These are phyloP conservation scores for Pammene aurita DNA, from an alignment of 2,888 invertebrate species.

Conservation along the genomic window DNA sequence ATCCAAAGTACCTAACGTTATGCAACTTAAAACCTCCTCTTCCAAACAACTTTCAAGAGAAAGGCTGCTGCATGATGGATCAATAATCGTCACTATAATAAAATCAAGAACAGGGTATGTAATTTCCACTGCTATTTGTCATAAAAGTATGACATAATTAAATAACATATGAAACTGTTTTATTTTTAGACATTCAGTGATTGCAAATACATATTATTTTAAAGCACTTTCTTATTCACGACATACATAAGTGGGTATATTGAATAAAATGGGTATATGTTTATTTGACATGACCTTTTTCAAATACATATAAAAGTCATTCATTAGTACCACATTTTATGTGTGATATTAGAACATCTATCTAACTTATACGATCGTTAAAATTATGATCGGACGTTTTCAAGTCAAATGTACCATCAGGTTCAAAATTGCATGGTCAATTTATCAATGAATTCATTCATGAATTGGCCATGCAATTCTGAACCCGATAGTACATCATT, in stretches of 20 bases:
- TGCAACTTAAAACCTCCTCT: too few relatives aligned
- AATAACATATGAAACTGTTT: background rate
- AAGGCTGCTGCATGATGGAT: constrained; percentile 21
- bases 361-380: background rate
- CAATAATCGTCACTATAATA: constrained; percentile 13
- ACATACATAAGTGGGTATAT: too few relatives aligned
- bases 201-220: background rate
- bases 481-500: too few relatives aligned
- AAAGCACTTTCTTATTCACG: background rate
- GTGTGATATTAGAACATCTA: background rate
- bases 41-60: constrained; percentile 18
- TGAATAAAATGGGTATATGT: too few relatives aligned
- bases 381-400: background rate
- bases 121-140: constrained; percentile 6
- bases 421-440: too few relatives aligned
- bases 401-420: too few relatives aligned
- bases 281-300: background rate
- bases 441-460: too few relatives aligned
- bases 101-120: background rate
- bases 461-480: too few relatives aligned
- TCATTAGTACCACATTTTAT: background rate
- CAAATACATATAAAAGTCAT: background rate
- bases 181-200: background rate
- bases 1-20: too few relatives aligned
- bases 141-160: constrained; percentile 14